Percentiles rank a stretch among this genome's conserved stretches.
phyloP scores from a whole-genome alignment of 2,797 vertebrate species.

The Anguilla marmorata region DNA sequence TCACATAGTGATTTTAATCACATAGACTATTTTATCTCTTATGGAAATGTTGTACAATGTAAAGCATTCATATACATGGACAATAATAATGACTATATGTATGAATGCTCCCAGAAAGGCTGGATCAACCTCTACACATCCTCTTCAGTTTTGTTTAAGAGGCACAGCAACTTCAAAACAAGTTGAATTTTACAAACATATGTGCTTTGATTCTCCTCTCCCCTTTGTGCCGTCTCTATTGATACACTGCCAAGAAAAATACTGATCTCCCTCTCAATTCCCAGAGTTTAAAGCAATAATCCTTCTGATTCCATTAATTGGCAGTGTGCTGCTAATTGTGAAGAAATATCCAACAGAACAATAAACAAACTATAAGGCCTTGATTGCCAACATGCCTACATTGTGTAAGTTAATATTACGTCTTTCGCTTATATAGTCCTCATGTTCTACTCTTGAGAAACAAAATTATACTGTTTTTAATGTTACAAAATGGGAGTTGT shows the following conservation, averaged over 20 bases:
- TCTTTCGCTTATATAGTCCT: neutral
- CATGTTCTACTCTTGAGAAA: neutral
- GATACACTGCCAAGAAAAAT: slow-evolving; percentile 58
- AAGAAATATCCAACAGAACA: slow-evolving; percentile 26
- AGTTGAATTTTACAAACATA: slow-evolving; percentile 50
- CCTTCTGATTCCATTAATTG: slow-evolving; percentile 61
- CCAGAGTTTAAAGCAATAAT: slow-evolving; percentile 46
- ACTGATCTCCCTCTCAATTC: slow-evolving; percentile 44
- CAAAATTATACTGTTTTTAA: neutral
- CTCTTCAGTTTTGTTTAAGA: slow-evolving; percentile 40
- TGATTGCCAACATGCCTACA: neutral
- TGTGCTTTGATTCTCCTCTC: slow-evolving; percentile 55
- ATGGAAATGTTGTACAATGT: neutral
- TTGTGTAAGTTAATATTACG: neutral
- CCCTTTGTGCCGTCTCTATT: slow-evolving; percentile 51
- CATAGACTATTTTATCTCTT: neutral
- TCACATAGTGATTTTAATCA: neutral
- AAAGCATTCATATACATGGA: neutral
- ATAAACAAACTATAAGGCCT: slow-evolving; percentile 4
- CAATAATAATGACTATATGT: neutral
- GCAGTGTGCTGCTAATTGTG: slow-evolving; percentile 50
- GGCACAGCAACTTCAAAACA: slow-evolving; percentile 39
- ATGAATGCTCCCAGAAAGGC: slow-evolving; percentile 24
- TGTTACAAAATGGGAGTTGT: neutral
- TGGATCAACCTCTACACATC: slow-evolving; percentile 50